Evolutionary conservation across 2,113 vertebrate genomes (phyloP), one percentile per base, ranked within the genome.

Genomic region (Gallinago paraguaiae): DNA sequence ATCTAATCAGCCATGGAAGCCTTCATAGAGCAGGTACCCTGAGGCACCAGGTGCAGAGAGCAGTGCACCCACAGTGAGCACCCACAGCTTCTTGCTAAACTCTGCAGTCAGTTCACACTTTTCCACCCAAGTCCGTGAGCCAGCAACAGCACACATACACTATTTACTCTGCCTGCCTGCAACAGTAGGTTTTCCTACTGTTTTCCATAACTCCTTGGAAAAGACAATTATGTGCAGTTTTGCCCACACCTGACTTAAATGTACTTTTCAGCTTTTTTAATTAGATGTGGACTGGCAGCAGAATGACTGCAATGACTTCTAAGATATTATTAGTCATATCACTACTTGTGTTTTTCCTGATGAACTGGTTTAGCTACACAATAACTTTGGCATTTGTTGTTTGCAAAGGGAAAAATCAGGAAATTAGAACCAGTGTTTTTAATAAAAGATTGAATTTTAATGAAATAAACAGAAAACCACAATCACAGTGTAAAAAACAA

Each of bases 401-500:
- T 89, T 65, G 51, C 56, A 78, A 93, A 68, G 11, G 57, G 43
- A 88, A 92, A 35, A 91, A 84, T 45, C 89, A 72, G 83, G 93
- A 96, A 95, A 95, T 89, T 68, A 71, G 48, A 91, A 45, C 3
- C 48, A 71, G 30, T 68, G 56, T 19, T 84, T 95, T 78, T 60
- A 96, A 84, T 76, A 86, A 60, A 88, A 31, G 39, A 82, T 4
- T 60, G 57, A 79, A 89, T 75, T 83, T 81, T 71, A 92, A 93
- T 84, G 45, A 91, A 95, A 86, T 48, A 30, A 64, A 79, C 10
- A 86, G 53, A 91, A 92, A 95, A 79, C 20, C 17, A 31, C 65
- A 84, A 48, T 3, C 76, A 51, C 51, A 57, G 57, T 56, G 43
- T 41, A 80, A 50, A 68, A 94, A 85, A 41, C 64, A 88, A 74